Conservation (phyloP, 2,113 vertebrate genomes). For the Myrmecobius fasciatus region DNA sequence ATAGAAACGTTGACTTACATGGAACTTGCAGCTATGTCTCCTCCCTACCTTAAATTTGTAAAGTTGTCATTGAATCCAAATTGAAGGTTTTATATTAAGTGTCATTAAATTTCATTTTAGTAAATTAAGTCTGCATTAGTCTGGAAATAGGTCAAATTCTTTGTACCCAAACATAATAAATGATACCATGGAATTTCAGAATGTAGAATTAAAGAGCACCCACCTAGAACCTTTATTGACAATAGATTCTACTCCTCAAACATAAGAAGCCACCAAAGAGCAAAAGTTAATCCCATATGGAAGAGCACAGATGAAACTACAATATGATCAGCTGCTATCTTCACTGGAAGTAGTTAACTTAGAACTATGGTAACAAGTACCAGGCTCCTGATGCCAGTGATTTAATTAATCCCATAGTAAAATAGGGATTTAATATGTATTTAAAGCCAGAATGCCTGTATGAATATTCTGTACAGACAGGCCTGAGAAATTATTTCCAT, state of each 20-base stretch:
- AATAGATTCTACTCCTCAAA: neutral
- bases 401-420: neutral
- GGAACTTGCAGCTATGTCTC: neutral
- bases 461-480: neutral
- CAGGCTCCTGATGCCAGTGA: neutral
- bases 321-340: neutral
- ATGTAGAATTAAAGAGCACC: neutral
- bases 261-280: neutral
- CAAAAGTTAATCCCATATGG: neutral
- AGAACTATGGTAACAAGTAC: neutral
- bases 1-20: neutral
- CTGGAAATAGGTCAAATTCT: neutral
- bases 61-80: neutral
- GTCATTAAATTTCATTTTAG: neutral
- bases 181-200: neutral
- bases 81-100: neutral
- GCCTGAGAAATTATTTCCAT: neutral
- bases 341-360: neutral
- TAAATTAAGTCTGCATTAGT: neutral
- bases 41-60: neutral
- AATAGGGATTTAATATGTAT: neutral
- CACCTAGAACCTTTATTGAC: neutral
- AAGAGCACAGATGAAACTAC: neutral
- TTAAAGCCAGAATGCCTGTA: neutral
- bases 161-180: neutral